Base-by-base conservation (phyloP, 2,797 vertebrate species). In the Xenopus petersii region DNA sequence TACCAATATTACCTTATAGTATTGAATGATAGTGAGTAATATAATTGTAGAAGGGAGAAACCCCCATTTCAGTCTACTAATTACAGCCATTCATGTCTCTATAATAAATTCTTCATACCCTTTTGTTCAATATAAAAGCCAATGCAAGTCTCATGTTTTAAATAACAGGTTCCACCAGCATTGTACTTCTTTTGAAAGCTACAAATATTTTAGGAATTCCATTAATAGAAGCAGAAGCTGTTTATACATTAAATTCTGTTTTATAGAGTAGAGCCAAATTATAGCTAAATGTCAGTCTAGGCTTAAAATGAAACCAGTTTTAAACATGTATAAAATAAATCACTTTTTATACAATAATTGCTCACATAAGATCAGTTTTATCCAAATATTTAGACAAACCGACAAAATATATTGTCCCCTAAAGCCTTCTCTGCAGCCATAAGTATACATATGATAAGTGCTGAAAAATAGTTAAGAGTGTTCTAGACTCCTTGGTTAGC, bases 341-440 rank as follows among this genome's bases (percentile, higher is more conserved):
- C 48, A 3, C 73, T 73, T 64, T 59, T 3, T 60, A 5, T 26
- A 74, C 64, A 15, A 73, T 16, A 70, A 12, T 1, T 12, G 76
- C 12, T 71, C 49, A 81, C 33, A 49, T 6, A 73, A 76, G 58
- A 60, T 79, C 10, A 15, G 75, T 72, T 68, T 13, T 69, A 71
- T 24, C n/a, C 61, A 66, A 10, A n/a, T 64, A 64, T 71, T 30
- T 76, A 48, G 76, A 64, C 1, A 74, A 46, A 36, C 81, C 3
- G 17, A 30, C 5, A 78, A 49, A 62, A 5, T 65, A 21, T 79
- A 60, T 78, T 16, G 21, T 64, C 64, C 4, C 0, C 16, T 62
- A 9, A 46, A 36, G 58, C 12, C 48, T 21, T 51, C 54, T 42
- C 5, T 73, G 7, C 12, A 42, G 26, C 24, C 59, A 60, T 54